Evolutionary conservation across 2,113 vertebrate species (phyloP).

Genomic region (Xenotilapia longispinis): DNA sequence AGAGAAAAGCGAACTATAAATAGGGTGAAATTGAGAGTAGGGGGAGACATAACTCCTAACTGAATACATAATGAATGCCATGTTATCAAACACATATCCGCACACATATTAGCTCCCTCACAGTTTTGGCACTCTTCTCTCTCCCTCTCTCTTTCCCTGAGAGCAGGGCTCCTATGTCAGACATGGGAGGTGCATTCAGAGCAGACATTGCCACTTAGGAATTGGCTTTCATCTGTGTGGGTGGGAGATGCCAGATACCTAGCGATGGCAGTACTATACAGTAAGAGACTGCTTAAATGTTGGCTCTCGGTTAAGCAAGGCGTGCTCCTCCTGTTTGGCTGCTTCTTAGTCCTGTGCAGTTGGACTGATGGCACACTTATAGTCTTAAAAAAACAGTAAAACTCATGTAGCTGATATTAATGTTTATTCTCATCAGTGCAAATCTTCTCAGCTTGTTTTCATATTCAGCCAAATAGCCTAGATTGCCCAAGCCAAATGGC

Average conservation of each 20-base stretch:
- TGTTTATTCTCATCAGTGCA: constrained; percentile 20
- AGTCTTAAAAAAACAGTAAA: constrained; percentile 28
- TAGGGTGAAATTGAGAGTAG: constrained; percentile 55
- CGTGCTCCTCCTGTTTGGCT: constrained; percentile 14
- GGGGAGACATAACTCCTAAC: constrained; percentile 38
- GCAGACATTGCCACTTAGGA: constrained; percentile 56
- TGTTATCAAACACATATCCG: constrained; percentile 32
- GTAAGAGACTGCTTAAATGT: constrained; percentile 15
- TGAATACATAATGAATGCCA: constrained; percentile 28
- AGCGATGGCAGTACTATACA: constrained; percentile 1
- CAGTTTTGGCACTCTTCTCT: not conserved
- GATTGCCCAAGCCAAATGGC: not conserved
- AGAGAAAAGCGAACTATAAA: constrained; percentile 37
- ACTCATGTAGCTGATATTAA: constrained; percentile 5
- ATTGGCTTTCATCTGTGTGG: constrained; percentile 66
- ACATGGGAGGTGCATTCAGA: constrained; percentile 45
- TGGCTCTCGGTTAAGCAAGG: not conserved
- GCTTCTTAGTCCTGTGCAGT: constrained; percentile 15
- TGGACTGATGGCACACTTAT: constrained; percentile 18
- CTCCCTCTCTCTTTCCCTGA: not conserved
- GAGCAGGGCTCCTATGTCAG: constrained; percentile 28
- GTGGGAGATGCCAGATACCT: constrained; percentile 55
- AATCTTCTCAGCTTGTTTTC: constrained; percentile 24
- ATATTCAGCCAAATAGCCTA: not conserved
- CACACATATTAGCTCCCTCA: not conserved